Conservation (phyloP, 1,140 invertebrate species). For the Formica selysi region DNA sequence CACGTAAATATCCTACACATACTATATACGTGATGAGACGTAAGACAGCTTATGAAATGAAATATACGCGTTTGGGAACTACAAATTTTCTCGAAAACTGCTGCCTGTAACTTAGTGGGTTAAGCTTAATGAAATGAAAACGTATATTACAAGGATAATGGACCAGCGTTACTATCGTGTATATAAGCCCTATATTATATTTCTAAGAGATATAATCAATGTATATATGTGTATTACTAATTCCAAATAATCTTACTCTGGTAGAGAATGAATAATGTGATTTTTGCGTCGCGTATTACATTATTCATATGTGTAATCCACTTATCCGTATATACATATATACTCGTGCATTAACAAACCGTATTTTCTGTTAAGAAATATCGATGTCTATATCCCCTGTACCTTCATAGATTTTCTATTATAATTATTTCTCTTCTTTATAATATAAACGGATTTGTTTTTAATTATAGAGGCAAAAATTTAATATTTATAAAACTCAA, state of each 20-base stretch:
- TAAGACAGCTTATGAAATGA: slow-evolving; percentile 37
- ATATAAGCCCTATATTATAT: slow-evolving; percentile 11
- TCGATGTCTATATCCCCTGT: background rate
- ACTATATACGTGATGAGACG: background rate
- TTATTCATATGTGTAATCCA: slow-evolving; percentile 56
- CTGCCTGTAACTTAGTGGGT: slow-evolving; percentile 47
- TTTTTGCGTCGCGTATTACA: slow-evolving; percentile 43
- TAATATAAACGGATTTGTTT: slow-evolving; percentile 9
- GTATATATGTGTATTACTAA: slow-evolving; percentile 33
- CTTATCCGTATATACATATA: background rate
- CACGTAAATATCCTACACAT: too few species aligned
- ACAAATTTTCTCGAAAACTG: slow-evolving; percentile 56
- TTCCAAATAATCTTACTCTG: slow-evolving; percentile 53
- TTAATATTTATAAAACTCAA: background rate
- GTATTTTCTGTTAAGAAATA: slow-evolving; percentile 30
- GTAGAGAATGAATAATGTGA: slow-evolving; percentile 42
- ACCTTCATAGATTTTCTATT: background rate
- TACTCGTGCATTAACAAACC: slow-evolving; percentile 33
- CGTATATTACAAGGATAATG: slow-evolving; percentile 60
- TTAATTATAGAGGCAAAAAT: background rate
- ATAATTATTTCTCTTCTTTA: background rate
- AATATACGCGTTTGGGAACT: slow-evolving; percentile 44
- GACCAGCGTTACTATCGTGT: slow-evolving; percentile 15
- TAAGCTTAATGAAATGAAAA: slow-evolving; percentile 58
- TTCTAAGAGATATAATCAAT: slow-evolving; percentile 34